Conservation (phyloP, 2,113 vertebrate genomes). For the Chelonoidis abingdonii region DNA sequence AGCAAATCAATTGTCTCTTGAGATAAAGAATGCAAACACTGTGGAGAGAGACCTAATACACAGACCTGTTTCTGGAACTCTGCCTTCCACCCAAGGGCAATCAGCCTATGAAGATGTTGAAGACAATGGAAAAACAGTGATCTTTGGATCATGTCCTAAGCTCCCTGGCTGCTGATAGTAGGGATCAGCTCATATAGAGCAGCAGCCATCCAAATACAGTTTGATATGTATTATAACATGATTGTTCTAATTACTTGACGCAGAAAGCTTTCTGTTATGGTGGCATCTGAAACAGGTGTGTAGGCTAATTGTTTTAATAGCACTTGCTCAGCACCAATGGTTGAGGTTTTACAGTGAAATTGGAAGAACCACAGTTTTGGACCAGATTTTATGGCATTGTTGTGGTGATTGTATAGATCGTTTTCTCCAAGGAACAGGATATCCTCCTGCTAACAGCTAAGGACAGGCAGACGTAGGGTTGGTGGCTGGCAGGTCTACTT, state of each 20-base stretch:
- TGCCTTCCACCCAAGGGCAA: neutral
- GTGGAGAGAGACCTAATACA: neutral
- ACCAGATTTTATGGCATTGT: neutral
- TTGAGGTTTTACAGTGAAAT: neutral
- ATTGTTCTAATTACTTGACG: neutral
- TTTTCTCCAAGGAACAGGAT: neutral
- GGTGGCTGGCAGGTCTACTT: neutral
- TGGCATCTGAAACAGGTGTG: neutral
- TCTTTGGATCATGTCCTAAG: neutral
- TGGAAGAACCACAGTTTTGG: neutral
- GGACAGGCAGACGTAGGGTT: neutral
- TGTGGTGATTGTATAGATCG: neutral
- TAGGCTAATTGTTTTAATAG: neutral
- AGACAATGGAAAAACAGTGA: neutral
- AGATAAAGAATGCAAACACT: neutral
- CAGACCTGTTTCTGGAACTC: no score
- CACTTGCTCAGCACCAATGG: neutral
- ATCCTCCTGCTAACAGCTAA: neutral
- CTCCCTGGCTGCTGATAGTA: neutral
- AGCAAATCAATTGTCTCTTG: neutral
- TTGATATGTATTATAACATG: neutral
- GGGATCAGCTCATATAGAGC: neutral
- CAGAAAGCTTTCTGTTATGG: neutral
- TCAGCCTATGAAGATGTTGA: neutral
- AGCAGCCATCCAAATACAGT: neutral